phyloP scores from a whole-genome alignment of 2,113 vertebrate genomes.

The Suricata suricatta region DNA sequence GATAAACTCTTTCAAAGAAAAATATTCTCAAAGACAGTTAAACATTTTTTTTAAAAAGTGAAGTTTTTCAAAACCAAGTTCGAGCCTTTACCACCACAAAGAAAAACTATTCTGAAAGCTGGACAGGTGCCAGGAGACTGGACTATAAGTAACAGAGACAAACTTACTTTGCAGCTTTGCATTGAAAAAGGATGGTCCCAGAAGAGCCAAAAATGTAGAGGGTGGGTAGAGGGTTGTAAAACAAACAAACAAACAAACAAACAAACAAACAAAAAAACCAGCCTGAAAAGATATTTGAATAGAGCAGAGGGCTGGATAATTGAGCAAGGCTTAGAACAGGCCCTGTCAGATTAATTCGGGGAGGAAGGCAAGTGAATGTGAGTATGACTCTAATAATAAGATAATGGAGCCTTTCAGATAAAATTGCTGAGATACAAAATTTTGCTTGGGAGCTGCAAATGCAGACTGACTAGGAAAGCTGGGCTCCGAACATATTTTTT shows the following conservation, averaged over 20 bases:
- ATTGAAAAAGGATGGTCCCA: not conserved
- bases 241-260: too few relatives aligned
- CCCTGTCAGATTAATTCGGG: not conserved
- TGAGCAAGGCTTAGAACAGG: not conserved
- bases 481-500: not conserved
- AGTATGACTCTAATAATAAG: constrained; percentile 11
- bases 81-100: not conserved
- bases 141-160: constrained; percentile 4
- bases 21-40: not conserved
- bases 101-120: not conserved
- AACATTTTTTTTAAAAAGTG: not conserved
- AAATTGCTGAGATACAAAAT: not conserved
- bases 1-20: not conserved
- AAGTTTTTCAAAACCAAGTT: not conserved
- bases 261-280: not conserved
- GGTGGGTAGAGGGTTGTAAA: not conserved
- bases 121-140: not conserved
- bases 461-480: not conserved
- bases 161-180: not conserved
- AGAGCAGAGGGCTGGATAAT: constrained; percentile 24
- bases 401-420: constrained; percentile 8
- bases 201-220: not conserved
- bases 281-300: not conserved
- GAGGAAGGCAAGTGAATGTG: not conserved
- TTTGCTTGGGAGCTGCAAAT: not conserved